These are phyloP conservation scores for Eriocheir sinensis DNA, from an alignment of 1,140 invertebrate genomes.

Conservation along the genomic window DNA sequence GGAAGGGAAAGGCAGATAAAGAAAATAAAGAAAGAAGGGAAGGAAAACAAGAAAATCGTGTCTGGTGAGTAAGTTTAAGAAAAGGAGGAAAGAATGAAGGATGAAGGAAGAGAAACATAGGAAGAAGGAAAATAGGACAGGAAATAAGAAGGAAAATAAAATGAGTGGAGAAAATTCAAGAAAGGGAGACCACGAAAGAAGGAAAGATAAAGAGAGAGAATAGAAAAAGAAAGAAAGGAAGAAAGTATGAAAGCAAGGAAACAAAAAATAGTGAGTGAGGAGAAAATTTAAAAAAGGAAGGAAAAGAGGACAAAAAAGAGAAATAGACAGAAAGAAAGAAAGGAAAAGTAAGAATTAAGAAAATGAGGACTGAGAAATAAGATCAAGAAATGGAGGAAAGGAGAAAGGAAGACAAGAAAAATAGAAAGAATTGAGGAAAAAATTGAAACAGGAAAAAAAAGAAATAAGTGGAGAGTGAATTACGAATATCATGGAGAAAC, in stretches of 20 bases:
- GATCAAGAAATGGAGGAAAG: background rate
- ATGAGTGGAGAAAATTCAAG: no score
- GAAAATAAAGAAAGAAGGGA: background rate
- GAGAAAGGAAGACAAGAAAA: background rate
- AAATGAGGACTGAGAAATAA: background rate
- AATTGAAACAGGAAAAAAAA: background rate
- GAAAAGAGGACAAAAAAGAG: background rate
- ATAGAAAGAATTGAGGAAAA: background rate
- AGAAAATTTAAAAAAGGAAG: no score
- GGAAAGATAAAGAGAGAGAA: no score
- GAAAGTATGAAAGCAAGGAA: no score
- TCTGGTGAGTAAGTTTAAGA: background rate
- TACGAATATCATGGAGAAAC: background rate
- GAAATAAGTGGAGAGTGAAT: background rate
- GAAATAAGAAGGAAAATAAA: no score
- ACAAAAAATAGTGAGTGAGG: no score
- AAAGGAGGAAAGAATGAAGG: background rate
- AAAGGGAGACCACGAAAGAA: no score
- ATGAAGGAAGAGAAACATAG: background rate
- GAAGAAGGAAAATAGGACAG: no score
- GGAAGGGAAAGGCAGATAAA: background rate
- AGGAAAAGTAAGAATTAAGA: background rate
- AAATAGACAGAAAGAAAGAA: background rate
- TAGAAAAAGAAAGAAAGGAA: no score
- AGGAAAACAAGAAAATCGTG: background rate